phyloP scores from a whole-genome alignment of 2,797 vertebrate species.

The Dallia pectoralis region DNA sequence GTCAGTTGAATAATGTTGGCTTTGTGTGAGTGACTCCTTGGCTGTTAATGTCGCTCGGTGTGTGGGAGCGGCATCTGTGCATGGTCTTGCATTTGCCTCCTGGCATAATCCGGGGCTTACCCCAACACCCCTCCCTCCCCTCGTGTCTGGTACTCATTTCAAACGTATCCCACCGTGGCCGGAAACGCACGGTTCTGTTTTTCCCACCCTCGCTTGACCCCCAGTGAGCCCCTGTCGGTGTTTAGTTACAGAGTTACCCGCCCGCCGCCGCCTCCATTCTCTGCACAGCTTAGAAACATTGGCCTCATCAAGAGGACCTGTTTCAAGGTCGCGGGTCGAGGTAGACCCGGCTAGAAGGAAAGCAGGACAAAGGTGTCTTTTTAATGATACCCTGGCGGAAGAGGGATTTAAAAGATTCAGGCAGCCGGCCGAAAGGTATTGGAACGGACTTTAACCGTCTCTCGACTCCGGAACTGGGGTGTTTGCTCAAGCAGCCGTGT shows the following conservation, averaged over 20 bases:
- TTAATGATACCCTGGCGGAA: neutral
- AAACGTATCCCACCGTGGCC: neutral
- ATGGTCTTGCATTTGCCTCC: neutral
- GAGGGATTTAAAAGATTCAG: slow-evolving; percentile 23
- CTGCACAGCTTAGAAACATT: neutral
- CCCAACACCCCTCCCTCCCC: slow-evolving; percentile 4
- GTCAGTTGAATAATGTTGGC: neutral
- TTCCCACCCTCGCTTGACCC: slow-evolving; percentile 6
- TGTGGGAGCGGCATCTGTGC: slow-evolving; percentile 9
- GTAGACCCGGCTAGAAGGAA: neutral
- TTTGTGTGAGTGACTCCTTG: neutral
- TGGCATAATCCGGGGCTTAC: slow-evolving; percentile 6
- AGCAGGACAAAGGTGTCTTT: neutral
- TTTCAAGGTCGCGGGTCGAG: neutral
- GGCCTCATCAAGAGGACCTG: neutral
- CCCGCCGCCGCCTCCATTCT: neutral
- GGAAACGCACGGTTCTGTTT: neutral
- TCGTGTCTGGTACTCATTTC: neutral
- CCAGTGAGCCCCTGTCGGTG: slow-evolving; percentile 1
- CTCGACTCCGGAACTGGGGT: slow-evolving; percentile 25
- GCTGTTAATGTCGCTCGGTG: neutral
- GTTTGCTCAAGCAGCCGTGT: slow-evolving; percentile 20
- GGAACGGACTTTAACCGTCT: slow-evolving; percentile 51
- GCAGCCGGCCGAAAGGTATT: slow-evolving; percentile 25
- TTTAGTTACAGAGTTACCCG: neutral